Evolutionary conservation across 1,140 invertebrate species (phyloP).

Genomic region (Brachionus rotundiformis): DNA sequence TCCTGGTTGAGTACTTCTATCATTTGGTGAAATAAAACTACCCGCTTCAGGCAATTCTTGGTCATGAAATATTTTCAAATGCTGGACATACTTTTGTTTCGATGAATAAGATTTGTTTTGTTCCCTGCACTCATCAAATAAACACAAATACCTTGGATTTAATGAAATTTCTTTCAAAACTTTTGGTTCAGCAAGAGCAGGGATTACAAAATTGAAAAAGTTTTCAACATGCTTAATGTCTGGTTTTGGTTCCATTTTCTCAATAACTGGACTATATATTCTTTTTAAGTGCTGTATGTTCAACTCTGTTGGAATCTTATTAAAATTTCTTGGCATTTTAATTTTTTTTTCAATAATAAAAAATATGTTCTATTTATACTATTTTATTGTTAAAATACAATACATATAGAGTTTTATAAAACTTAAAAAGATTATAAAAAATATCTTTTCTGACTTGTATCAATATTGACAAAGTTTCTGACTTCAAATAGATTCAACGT

Average conservation of each 20-base stretch:
- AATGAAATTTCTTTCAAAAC: neutral
- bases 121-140: neutral
- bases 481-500: neutral
- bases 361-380: neutral
- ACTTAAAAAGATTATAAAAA: no score
- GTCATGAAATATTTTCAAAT: neutral
- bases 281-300: neutral
- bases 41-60: neutral
- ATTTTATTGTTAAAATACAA: neutral
- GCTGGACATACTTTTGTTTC: slow-evolving; percentile 15
- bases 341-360: neutral
- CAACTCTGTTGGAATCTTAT: neutral
- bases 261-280: neutral
- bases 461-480: neutral
- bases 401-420: neutral
- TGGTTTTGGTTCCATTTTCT: neutral
- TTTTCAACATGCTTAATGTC: neutral
- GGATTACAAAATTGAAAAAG: neutral
- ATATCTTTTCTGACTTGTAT: neutral
- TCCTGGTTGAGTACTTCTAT: neutral
- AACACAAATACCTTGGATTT: neutral
- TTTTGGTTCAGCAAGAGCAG: neutral
- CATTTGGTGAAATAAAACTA: neutral
- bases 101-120: neutral
- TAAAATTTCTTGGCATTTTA: no score